Conservation (phyloP, 30 jellyfish, hydroid and myxozoan species). For the Aurelia sp. region DNA sequence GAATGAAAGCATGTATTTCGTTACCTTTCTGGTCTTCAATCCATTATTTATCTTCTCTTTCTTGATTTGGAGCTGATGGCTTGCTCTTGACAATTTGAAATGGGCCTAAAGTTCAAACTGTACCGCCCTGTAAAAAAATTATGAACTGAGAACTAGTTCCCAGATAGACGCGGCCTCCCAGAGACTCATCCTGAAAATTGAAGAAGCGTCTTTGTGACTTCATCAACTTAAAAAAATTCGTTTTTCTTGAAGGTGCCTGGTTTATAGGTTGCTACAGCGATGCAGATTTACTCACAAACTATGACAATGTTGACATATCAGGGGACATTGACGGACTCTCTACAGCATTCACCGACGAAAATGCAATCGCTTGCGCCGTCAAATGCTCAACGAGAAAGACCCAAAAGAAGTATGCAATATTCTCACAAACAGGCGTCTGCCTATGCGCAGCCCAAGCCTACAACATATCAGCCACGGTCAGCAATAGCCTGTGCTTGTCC, state of each 20-base stretch:
- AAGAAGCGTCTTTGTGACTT: too few species aligned
- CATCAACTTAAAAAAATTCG: not conserved
- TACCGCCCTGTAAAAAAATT: too few species aligned
- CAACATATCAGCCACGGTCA: conserved; percentile 2
- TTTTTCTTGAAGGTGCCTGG: conserved; percentile 28
- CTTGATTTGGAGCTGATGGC: too few species aligned
- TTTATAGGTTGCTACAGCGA: conserved; percentile 38
- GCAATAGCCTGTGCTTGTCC: conserved; percentile 7
- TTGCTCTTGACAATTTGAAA: too few species aligned
- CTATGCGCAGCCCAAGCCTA: conserved; percentile 24
- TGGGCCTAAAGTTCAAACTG: too few species aligned
- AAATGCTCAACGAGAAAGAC: conserved; percentile 12
- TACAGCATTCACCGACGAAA: conserved; percentile 4
- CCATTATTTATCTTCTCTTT: too few species aligned
- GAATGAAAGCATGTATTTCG: too few species aligned
- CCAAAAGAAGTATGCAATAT: conserved; percentile 19
- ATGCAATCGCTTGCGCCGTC: conserved; percentile 28
- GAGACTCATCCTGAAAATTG: too few species aligned
- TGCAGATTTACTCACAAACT: conserved; percentile 13
- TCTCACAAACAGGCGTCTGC: conserved; percentile 48
- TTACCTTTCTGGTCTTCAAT: too few species aligned
- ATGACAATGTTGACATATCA: conserved; percentile 10
- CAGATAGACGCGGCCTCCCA: too few species aligned
- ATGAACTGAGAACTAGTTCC: too few species aligned
- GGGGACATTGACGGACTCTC: conserved; percentile 6